Evolutionary conservation across 2,888 invertebrate genomes (phyloP), one percentile per base, ranked within the genome.

Genomic region (Xanthorhoe designata): DNA sequence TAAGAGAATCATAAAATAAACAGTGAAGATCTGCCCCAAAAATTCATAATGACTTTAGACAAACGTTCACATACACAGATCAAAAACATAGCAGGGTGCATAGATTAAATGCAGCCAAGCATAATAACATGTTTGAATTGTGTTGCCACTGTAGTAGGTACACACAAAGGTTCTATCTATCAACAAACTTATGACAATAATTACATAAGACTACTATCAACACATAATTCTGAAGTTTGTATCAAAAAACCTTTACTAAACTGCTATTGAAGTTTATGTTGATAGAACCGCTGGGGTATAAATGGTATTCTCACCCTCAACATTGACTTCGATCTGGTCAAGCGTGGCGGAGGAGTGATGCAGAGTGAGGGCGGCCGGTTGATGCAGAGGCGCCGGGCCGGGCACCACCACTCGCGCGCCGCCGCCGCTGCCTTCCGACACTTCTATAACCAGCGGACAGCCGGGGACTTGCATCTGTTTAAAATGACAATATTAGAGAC

Each of bases 301-400:
- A 15, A 32, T 9, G 2, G 7, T 45, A 13, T 49, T 68, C 94
- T 94, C 94, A 98, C 98, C 98, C 96, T 98, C 98, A 91, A 99
- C 98, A 94, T 98, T 98, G 85, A 99, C 98, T 95, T 98, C 98
- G 80, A 98, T 97, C 91, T 98, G 98, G 86, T 98, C 98, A 78
- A 98, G 95, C 82, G 97, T 96, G 87, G 98, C 98, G 79, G 97
- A 97, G 71, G 96, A 96, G 90, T 97, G 97, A 88, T 97, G 97
- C 81, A 96, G 94, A 63, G 96, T 94, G 77, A 96, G 94, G 38
- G 96, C 95, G 70, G 96, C 96, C 10, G 96, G 94, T 80, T 95
- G 95, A 80, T 96, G 96, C 17, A 96, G 92, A 0, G 96, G 96
- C 61, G 96, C 96, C 0, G 96, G 96, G 3, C 96, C 96, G 0